Percentiles rank a stretch among this genome's conserved stretches.
phyloP scores from a whole-genome alignment of 2,113 vertebrate species.

The Motacilla tschutschensis region DNA sequence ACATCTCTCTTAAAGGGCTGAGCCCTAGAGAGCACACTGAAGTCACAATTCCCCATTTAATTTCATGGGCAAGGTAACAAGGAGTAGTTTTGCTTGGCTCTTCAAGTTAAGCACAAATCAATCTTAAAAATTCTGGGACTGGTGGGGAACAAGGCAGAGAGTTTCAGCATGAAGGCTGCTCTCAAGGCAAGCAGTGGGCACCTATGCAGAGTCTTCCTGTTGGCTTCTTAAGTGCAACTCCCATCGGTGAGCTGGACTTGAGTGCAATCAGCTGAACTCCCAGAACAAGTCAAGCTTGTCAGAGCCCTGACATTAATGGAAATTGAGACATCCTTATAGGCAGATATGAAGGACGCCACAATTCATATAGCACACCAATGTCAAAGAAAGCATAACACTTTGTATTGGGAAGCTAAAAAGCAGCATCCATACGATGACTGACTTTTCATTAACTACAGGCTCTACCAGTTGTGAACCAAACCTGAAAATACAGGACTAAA shows the following conservation, averaged over 20 bases:
- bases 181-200: neutral
- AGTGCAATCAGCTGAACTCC: neutral
- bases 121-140: neutral
- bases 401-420: neutral
- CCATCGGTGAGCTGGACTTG: fast-evolving
- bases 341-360: fast-evolving
- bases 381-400: neutral
- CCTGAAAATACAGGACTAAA: neutral
- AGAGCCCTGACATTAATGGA: neutral
- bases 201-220: fast-evolving
- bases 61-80: neutral
- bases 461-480: neutral
- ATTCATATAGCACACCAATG: neutral
- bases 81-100: neutral
- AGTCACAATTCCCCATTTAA: neutral
- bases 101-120: neutral
- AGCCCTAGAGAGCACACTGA: neutral
- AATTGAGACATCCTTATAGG: neutral
- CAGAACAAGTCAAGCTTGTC: neutral
- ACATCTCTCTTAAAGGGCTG: neutral
- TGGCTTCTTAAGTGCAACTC: neutral
- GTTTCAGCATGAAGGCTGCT: neutral
- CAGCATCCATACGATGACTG: neutral
- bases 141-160: neutral
- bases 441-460: neutral